Evolutionary conservation across 2,113 vertebrate species (phyloP), one percentile per base, ranked within the genome.

Genomic region (Polypterus senegalus): DNA sequence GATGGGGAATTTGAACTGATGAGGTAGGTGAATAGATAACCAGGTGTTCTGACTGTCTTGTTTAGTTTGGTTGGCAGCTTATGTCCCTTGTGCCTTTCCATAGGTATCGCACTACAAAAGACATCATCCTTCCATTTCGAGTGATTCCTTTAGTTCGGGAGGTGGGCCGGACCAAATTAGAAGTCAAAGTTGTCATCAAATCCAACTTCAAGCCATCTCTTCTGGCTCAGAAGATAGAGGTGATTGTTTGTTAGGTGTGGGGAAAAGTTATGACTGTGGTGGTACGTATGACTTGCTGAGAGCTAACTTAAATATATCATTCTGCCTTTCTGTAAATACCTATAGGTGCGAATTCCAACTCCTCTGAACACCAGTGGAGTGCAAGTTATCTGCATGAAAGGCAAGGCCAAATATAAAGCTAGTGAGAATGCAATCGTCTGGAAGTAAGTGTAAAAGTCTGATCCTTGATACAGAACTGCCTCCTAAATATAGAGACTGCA

Each of bases 301-400:
- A 27, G 27, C 27, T 27, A 27, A 27, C 27, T 2, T 27, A 27
- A 27, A 27, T 27, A 27, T 27, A 27, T 27, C 27, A 2, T 27
- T 27, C 27, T 27, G 27, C 27, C 27, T 27, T 27, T 27, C 27
- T 27, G 27, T 27, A 2, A 27, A 27, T 5, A 4, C 63, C 44
- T 46, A 49, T 70, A 99, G 96, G 96, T 99, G 71, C 91, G 92
- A 64, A 99, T 99, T 72, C 96, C 96, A 59, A 98, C 96, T 0
- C 96, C 96, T 0, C 86, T 99, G 66, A 99, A 98, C 76, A 99
- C 96, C 69, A 99, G 96, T 2, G 96, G 96, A 1, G 96, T 99
- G 67, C 96, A 99, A 72, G 96, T 99, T 73, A 99, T 99, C 82
- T 99, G 96, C 74, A 99, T 99, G 96, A 99, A 99, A 83, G 96